Percentiles rank a stretch among this genome's conserved stretches.
phyloP scores from a whole-genome alignment of 2,113 vertebrate genomes.

The Ochotona curzoniae region DNA sequence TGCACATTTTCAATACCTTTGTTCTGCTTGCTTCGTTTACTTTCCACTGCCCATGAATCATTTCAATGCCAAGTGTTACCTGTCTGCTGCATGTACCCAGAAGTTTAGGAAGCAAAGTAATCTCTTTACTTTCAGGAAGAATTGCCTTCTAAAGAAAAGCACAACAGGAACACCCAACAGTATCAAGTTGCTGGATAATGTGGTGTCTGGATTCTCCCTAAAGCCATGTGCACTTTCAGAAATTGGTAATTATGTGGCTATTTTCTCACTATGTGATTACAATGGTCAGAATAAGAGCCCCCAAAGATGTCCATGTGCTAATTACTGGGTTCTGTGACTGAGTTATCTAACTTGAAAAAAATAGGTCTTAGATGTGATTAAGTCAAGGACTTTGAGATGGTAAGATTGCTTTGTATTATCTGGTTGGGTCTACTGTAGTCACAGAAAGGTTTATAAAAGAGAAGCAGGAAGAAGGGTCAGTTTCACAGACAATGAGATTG shows the following conservation, averaged over 20 bases:
- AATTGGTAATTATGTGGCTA: conserved; percentile 79
- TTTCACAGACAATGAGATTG: background rate
- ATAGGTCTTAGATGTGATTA: background rate
- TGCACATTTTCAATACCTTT: background rate
- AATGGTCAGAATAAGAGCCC: background rate
- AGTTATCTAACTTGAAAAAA: background rate
- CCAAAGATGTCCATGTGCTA: no score
- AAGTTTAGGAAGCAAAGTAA: background rate
- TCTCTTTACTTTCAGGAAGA: conserved; percentile 81
- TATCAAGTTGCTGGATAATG: conserved; percentile 78
- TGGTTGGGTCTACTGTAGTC: no score
- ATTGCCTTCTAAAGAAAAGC: conserved; percentile 84
- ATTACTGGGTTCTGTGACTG: background rate
- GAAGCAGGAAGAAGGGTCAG: background rate
- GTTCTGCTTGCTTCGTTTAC: background rate
- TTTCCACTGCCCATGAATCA: background rate
- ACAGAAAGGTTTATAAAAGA: background rate
- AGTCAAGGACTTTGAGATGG: background rate
- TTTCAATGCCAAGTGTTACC: background rate
- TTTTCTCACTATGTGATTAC: background rate
- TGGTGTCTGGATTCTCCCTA: conserved; percentile 88
- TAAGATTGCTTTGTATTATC: background rate
- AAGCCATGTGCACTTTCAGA: conserved; percentile 86
- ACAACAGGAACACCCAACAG: conserved; percentile 82
- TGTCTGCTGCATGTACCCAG: background rate